phyloP scores from a whole-genome alignment of 2,797 vertebrate species.

The Gymnoscopelus braueri region DNA sequence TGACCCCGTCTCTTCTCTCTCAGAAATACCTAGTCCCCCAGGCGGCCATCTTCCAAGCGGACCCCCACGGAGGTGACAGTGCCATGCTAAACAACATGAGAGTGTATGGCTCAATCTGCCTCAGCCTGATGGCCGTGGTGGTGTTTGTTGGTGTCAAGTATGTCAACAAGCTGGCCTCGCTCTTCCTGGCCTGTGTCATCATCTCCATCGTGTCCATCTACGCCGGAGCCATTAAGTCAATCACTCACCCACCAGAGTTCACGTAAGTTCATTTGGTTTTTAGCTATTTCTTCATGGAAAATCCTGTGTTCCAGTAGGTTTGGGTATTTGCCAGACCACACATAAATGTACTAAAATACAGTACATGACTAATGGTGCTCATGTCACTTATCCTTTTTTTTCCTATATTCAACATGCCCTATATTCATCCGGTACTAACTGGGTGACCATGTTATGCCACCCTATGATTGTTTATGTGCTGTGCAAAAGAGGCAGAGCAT shows the following conservation, averaged over 20 bases:
- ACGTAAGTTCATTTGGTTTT: slow-evolving; percentile 84
- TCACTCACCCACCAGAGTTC: slow-evolving; percentile 93
- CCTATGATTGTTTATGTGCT: background rate
- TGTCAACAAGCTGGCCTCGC: slow-evolving; percentile 97
- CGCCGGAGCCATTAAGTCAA: slow-evolving; percentile 94
- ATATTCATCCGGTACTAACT: background rate
- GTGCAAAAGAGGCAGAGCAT: background rate
- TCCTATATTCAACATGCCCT: background rate
- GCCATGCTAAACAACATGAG: slow-evolving; percentile 97
- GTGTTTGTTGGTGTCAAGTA: slow-evolving; percentile 99
- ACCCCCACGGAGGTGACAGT: slow-evolving; percentile 83
- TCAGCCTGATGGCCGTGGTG: slow-evolving; percentile 94
- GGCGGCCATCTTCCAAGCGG: slow-evolving; percentile 92
- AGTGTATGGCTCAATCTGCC: slow-evolving; percentile 95
- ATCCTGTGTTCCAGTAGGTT: background rate
- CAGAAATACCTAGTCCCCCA: slow-evolving; percentile 96
- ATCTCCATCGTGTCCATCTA: slow-evolving; percentile 98
- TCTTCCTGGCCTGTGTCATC: slow-evolving; percentile 96
- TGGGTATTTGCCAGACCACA: background rate
- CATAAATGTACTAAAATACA: background rate
- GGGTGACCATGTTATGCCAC: background rate
- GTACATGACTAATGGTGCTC: background rate
- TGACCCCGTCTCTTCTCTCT: slow-evolving; percentile 20
- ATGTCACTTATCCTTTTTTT: background rate
- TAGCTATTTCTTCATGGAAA: background rate